Conservation (phyloP, 2,888 invertebrate genomes). For the Nephrocerus scutellatus region DNA sequence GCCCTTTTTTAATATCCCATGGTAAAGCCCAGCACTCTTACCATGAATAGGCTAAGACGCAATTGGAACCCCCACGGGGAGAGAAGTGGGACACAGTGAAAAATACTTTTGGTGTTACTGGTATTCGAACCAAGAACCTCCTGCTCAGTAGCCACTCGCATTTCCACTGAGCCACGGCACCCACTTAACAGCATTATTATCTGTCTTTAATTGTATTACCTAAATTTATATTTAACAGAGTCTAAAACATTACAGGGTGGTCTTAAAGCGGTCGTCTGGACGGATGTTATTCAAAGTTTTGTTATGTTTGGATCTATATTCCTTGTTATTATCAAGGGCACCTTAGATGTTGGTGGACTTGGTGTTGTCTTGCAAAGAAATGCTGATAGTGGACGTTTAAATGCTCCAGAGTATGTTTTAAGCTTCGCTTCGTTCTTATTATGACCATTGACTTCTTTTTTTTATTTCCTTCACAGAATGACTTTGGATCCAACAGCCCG, state of each 20-base stretch:
- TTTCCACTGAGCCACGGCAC: too few relatives aligned
- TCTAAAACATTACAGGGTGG: slow-evolving; percentile 55
- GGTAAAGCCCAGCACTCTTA: too few relatives aligned
- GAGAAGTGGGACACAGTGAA: too few relatives aligned
- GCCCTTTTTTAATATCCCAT: too few relatives aligned
- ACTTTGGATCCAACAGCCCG: slow-evolving; percentile 71
- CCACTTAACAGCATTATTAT: too few relatives aligned
- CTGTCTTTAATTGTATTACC: neutral
- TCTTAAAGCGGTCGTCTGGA: slow-evolving; percentile 75
- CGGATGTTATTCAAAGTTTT: slow-evolving; percentile 71
- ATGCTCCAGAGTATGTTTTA: slow-evolving; percentile 57
- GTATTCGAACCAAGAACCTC: too few relatives aligned
- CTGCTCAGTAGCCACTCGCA: too few relatives aligned
- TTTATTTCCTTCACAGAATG: slow-evolving; percentile 52
- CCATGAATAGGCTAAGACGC: too few relatives aligned
- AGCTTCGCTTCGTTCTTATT: neutral
- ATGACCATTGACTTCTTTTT: neutral
- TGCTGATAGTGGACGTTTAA: slow-evolving; percentile 61
- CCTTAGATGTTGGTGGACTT: slow-evolving; percentile 64
- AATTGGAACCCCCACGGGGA: too few relatives aligned
- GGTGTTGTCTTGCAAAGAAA: slow-evolving; percentile 59
- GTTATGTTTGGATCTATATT: slow-evolving; percentile 70
- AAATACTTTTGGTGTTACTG: too few relatives aligned
- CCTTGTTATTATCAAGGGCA: slow-evolving; percentile 66
- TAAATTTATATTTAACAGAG: neutral